These are phyloP conservation scores for Mystacornis crossleyi DNA, from an alignment of 2,113 vertebrate genomes.

Conservation along the genomic window DNA sequence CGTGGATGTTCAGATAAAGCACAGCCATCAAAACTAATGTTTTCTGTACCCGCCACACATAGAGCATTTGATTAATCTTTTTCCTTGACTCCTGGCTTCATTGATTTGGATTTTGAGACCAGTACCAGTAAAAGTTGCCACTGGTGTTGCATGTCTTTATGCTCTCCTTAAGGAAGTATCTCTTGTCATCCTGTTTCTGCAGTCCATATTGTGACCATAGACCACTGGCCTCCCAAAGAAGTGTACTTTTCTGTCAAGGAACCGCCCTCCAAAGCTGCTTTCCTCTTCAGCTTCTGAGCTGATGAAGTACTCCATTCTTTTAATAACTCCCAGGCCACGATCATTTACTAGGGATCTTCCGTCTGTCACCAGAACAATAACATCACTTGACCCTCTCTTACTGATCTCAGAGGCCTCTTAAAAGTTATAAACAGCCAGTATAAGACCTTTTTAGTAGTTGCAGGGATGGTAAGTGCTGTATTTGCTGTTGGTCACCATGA, in stretches of 20 bases:
- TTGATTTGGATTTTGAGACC: neutral
- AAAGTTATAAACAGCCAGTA: constrained; percentile 59
- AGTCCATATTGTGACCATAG: neutral
- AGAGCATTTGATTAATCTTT: neutral
- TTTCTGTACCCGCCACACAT: neutral
- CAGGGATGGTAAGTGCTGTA: constrained; percentile 7
- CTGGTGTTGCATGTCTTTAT: neutral
- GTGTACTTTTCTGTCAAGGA: neutral
- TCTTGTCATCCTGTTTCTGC: neutral
- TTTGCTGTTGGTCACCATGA: constrained; percentile 45
- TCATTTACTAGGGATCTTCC: constrained; percentile 58
- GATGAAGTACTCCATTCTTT: constrained; percentile 28
- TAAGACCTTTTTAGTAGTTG: constrained; percentile 30
- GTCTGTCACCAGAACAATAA: constrained; percentile 69
- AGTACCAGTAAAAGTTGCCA: neutral
- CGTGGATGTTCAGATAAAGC: neutral
- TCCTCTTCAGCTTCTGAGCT: constrained; percentile 11
- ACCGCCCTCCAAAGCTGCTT: neutral
- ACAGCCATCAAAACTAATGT: neutral
- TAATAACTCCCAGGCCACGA: constrained; percentile 33
- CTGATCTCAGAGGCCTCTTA: constrained; percentile 61
- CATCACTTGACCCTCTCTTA: constrained; percentile 68
- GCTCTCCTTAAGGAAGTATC: neutral
- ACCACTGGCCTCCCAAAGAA: neutral
- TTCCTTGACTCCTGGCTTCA: neutral